These are phyloP conservation scores for Xenentodon cancila DNA, from an alignment of 2,797 vertebrate species.

Conservation along the genomic window DNA sequence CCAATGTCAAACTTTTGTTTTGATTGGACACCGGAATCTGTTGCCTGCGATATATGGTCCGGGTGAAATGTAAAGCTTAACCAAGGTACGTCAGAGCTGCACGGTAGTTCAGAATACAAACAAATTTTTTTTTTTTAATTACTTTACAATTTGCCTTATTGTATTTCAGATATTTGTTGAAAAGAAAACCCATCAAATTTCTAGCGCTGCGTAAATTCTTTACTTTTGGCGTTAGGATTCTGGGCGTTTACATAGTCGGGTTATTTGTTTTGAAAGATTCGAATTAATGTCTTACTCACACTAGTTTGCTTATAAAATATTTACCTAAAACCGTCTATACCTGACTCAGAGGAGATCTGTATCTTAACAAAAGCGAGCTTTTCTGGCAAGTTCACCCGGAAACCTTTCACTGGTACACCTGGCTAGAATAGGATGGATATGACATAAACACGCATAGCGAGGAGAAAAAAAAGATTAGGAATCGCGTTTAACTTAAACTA, in stretches of 20 bases:
- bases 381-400: slow-evolving; percentile 27
- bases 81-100: no score
- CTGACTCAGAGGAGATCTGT: neutral
- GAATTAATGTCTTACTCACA: no score
- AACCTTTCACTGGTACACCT: slow-evolving; percentile 27
- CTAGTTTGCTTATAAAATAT: no score
- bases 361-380: neutral
- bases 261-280: no score
- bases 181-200: no score
- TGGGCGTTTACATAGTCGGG: no score
- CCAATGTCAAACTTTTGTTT: slow-evolving; percentile 69
- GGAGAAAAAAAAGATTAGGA: neutral
- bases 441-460: neutral
- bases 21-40: slow-evolving; percentile 47
- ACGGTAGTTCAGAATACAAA: neutral
- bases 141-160: no score
- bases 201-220: no score
- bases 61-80: neutral
- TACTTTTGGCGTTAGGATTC: no score
- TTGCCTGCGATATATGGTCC: slow-evolving; percentile 33
- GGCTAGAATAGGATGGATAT: neutral
- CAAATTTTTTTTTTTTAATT: no score
- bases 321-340: no score
- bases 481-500: neutral
- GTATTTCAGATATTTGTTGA: no score